Evolutionary conservation across 2,797 vertebrate genomes (phyloP).

Genomic region (Rhinella marina): DNA sequence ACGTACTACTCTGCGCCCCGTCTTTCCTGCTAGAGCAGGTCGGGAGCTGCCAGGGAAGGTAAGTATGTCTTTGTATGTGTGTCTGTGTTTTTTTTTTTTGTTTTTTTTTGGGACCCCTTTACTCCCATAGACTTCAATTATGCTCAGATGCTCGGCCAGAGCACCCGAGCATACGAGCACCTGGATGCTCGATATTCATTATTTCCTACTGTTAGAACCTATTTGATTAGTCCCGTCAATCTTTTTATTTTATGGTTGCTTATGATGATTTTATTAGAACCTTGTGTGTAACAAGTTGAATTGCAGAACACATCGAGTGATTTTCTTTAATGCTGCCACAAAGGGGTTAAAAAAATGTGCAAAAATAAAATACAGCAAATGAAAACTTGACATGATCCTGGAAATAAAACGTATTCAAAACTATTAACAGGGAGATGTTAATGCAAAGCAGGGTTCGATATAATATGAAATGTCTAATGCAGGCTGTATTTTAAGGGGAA

Average conservation of each 20-base stretch:
- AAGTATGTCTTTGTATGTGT: too few relatives aligned
- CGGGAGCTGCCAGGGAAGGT: too few relatives aligned
- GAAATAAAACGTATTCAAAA: constrained; percentile 65
- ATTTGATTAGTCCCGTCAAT: not conserved
- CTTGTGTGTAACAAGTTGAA: not conserved
- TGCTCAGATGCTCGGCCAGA: too few relatives aligned
- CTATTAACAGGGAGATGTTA: constrained; percentile 71
- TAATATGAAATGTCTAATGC: constrained; percentile 71
- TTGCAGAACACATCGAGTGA: not conserved
- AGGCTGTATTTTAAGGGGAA: constrained; percentile 61
- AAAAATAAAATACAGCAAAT: not conserved
- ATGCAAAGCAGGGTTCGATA: constrained; percentile 76
- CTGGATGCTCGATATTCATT: too few relatives aligned
- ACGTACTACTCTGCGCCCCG: too few relatives aligned
- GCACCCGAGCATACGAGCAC: too few relatives aligned
- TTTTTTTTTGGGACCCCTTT: too few relatives aligned
- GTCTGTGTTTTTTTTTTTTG: too few relatives aligned
- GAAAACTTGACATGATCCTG: constrained; percentile 17
- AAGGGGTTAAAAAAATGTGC: not conserved
- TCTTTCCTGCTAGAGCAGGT: too few relatives aligned
- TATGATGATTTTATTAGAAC: not conserved
- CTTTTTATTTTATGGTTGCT: not conserved
- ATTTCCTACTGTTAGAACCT: too few relatives aligned
- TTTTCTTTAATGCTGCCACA: not conserved
- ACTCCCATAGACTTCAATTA: too few relatives aligned